phyloP scores from a whole-genome alignment of 2,113 vertebrate genomes.

The Scartelaos histophorus region DNA sequence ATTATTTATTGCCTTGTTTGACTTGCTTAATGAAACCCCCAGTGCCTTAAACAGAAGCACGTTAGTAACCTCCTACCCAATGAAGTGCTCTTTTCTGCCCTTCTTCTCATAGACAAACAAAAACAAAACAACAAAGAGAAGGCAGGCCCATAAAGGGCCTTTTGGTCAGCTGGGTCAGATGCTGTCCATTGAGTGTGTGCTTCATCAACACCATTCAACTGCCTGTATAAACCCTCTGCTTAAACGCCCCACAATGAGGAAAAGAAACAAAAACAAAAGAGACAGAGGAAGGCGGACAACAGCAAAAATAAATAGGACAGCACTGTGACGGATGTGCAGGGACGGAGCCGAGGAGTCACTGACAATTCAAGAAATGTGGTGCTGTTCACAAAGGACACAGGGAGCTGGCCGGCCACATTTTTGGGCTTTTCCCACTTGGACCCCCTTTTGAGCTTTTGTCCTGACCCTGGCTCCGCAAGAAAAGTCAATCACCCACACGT shows the following conservation, averaged over 20 bases:
- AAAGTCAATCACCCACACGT: constrained; percentile 78
- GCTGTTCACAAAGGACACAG: constrained; percentile 73
- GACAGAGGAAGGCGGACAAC: constrained; percentile 66
- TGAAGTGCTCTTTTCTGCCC: constrained; percentile 74
- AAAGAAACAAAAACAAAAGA: constrained; percentile 79
- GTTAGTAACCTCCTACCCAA: constrained; percentile 77
- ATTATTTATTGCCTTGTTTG: constrained; percentile 74
- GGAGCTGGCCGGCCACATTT: constrained; percentile 77
- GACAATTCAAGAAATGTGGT: constrained; percentile 84
- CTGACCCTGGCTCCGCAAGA: constrained; percentile 69
- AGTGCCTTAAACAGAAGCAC: constrained; percentile 61
- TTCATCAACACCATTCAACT: constrained; percentile 79
- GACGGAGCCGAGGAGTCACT: constrained; percentile 79
- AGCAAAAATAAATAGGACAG: constrained; percentile 84
- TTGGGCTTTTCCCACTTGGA: constrained; percentile 74
- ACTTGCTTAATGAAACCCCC: constrained; percentile 67
- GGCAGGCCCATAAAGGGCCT: constrained; percentile 76
- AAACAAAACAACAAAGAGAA: constrained; percentile 80
- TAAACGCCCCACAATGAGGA: constrained; percentile 82
- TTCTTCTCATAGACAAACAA: constrained; percentile 80
- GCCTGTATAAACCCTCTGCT: constrained; percentile 78
- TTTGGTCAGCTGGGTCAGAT: constrained; percentile 83
- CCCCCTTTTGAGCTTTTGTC: constrained; percentile 82
- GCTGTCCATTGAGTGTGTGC: constrained; percentile 77
- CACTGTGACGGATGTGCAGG: constrained; percentile 82